These are phyloP conservation scores for Clunio marinus DNA, from an alignment of 2,888 invertebrate species.

Conservation along the genomic window DNA sequence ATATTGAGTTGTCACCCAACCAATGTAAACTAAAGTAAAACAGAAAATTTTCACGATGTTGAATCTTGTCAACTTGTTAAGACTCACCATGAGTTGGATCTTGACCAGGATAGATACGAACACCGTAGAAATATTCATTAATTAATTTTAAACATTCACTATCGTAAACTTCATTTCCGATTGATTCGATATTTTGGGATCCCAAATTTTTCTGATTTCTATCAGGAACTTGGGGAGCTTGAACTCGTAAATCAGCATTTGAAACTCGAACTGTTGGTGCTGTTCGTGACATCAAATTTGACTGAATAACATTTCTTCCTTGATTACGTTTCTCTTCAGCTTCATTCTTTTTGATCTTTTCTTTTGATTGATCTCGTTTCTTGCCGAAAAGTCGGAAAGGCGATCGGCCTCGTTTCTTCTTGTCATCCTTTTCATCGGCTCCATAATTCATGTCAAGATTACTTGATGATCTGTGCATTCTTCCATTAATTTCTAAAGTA, in stretches of 20 bases:
- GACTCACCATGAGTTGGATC: slow-evolving; percentile 36
- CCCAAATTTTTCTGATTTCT: slow-evolving; percentile 69
- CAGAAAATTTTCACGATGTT: not conserved
- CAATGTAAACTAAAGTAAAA: slow-evolving; percentile 70
- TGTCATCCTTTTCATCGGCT: slow-evolving; percentile 64
- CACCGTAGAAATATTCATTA: slow-evolving; percentile 95
- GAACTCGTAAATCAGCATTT: slow-evolving; percentile 57
- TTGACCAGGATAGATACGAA: slow-evolving; percentile 53
- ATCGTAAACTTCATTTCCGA: slow-evolving; percentile 84
- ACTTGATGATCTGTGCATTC: slow-evolving; percentile 68
- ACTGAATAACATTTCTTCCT: slow-evolving; percentile 51
- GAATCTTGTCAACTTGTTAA: slow-evolving; percentile 46
- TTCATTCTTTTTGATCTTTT: slow-evolving; percentile 62
- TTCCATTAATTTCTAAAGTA: slow-evolving; percentile 43
- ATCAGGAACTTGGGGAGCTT: slow-evolving; percentile 60
- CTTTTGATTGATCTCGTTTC: slow-evolving; percentile 69
- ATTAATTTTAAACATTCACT: slow-evolving; percentile 82
- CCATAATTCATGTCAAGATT: slow-evolving; percentile 69
- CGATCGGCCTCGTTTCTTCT: slow-evolving; percentile 79
- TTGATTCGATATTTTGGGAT: slow-evolving; percentile 69
- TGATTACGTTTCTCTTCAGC: slow-evolving; percentile 51
- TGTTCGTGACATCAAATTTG: slow-evolving; percentile 49
- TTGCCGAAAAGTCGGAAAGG: slow-evolving; percentile 90
- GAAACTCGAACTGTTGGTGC: slow-evolving; percentile 52
- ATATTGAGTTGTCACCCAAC: slow-evolving; percentile 99